Conservation (phyloP, 2,888 invertebrate genomes). For the Ichneumoninae sp. region DNA sequence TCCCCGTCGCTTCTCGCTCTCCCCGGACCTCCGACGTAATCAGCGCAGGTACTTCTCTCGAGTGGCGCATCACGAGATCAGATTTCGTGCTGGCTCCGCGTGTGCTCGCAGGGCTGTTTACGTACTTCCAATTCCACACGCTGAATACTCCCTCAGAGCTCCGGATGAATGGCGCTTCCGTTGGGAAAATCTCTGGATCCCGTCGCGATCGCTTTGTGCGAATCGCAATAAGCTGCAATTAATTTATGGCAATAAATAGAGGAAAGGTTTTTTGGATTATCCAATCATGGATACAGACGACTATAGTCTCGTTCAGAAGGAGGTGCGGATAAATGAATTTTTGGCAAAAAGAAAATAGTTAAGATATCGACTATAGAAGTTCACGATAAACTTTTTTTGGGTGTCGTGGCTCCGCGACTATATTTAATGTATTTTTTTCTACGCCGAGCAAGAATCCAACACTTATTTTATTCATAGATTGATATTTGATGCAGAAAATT, state of each 20-base stretch:
- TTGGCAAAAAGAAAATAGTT: too few relatives aligned
- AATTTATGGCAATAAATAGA: neutral
- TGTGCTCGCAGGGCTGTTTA: neutral
- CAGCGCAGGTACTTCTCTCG: neutral
- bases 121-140: slow-evolving; percentile 5
- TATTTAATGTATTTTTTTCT: too few relatives aligned
- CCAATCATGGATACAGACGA: too few relatives aligned
- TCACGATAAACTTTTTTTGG: too few relatives aligned
- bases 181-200: neutral
- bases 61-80: slow-evolving; percentile 19
- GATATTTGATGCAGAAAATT: too few relatives aligned
- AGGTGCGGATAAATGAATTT: too few relatives aligned
- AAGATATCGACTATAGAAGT: too few relatives aligned
- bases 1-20: slow-evolving; percentile 3
- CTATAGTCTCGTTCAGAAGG: too few relatives aligned
- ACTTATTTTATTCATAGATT: too few relatives aligned
- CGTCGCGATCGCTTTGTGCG: neutral
- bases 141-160: neutral
- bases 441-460: too few relatives aligned
- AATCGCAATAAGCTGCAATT: neutral
- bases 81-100: neutral
- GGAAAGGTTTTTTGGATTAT: too few relatives aligned
- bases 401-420: too few relatives aligned
- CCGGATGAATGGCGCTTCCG: neutral
- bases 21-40: neutral